Evolutionary conservation across 2,888 invertebrate genomes (phyloP).

Genomic region (Diloba caeruleocephala): DNA sequence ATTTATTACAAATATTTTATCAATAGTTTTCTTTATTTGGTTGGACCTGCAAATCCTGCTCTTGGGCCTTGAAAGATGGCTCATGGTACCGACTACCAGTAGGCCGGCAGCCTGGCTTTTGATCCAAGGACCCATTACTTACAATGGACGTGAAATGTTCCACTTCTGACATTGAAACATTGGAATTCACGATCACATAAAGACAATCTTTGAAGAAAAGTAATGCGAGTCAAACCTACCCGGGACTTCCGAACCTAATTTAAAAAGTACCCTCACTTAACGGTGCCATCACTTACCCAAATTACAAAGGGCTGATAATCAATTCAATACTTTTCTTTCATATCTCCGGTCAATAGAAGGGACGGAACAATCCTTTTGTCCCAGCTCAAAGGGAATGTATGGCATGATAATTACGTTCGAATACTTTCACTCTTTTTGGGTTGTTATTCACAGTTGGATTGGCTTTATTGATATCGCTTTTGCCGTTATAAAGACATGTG

Average conservation of each 20-base stretch:
- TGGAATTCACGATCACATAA: conserved; percentile 14
- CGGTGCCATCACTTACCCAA: conserved; percentile 39
- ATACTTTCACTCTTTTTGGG: conserved; percentile 16
- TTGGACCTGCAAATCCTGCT: too few relatives aligned
- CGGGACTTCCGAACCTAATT: conserved; percentile 32
- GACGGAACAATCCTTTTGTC: conserved; percentile 31
- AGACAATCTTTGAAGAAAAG: conserved; percentile 22
- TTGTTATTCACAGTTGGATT: not conserved
- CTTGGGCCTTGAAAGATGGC: too few relatives aligned
- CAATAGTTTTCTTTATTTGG: too few relatives aligned
- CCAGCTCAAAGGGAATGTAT: conserved; percentile 22
- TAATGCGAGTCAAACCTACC: conserved; percentile 18
- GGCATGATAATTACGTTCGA: conserved; percentile 30
- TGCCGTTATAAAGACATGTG: not conserved
- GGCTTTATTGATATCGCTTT: conserved; percentile 9
- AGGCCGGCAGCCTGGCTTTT: too few relatives aligned
- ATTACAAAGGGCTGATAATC: conserved; percentile 44
- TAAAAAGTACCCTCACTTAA: conserved; percentile 29
- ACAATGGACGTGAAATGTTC: not conserved
- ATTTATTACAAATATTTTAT: too few relatives aligned
- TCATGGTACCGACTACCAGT: too few relatives aligned
- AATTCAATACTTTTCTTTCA: conserved; percentile 44
- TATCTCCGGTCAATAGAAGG: conserved; percentile 31
- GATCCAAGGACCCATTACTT: too few relatives aligned
- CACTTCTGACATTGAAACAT: conserved; percentile 16